These are phyloP conservation scores for Microdon myrmicae DNA, from an alignment of 2,888 invertebrate species.

Conservation along the genomic window DNA sequence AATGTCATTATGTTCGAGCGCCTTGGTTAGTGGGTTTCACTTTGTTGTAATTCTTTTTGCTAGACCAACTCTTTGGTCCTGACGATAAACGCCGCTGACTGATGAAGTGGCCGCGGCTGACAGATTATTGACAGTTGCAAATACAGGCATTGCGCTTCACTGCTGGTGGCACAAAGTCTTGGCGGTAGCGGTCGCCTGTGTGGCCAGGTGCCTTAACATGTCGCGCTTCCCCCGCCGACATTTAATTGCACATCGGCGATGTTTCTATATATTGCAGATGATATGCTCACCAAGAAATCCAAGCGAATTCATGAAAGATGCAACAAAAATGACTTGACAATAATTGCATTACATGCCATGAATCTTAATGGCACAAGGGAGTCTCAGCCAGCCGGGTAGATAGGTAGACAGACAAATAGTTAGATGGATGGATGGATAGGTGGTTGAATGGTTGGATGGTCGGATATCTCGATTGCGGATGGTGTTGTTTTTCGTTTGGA, in stretches of 20 bases:
- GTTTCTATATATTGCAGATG: constrained; percentile 1
- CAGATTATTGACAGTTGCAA: constrained; percentile 49
- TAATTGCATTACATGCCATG: constrained; percentile 33
- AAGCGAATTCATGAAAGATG: constrained; percentile 2
- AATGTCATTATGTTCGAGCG: constrained; percentile 27
- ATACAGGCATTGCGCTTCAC: constrained; percentile 26
- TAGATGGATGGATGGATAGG: constrained; percentile 6
- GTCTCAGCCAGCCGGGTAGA: background rate
- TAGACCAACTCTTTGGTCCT: too few relatives aligned
- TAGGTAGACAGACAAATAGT: too few relatives aligned
- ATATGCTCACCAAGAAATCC: constrained; percentile 1
- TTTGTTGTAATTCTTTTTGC: constrained; percentile 12
- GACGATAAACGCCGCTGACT: constrained; percentile 43
- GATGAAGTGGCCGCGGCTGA: constrained; percentile 50
- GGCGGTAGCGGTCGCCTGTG: constrained; percentile 16
- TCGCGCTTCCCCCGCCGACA: background rate
- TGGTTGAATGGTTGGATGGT: background rate
- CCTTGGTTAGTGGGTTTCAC: background rate
- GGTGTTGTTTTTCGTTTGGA: constrained; percentile 28
- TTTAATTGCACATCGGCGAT: constrained; percentile 3
- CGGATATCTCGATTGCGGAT: background rate
- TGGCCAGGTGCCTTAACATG: constrained; percentile 29
- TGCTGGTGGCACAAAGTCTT: constrained; percentile 25
- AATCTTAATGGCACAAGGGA: constrained; percentile 16
- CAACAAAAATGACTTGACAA: constrained; percentile 26